Conservation (phyloP, 2,888 invertebrate species). For the Xanthia togata region DNA sequence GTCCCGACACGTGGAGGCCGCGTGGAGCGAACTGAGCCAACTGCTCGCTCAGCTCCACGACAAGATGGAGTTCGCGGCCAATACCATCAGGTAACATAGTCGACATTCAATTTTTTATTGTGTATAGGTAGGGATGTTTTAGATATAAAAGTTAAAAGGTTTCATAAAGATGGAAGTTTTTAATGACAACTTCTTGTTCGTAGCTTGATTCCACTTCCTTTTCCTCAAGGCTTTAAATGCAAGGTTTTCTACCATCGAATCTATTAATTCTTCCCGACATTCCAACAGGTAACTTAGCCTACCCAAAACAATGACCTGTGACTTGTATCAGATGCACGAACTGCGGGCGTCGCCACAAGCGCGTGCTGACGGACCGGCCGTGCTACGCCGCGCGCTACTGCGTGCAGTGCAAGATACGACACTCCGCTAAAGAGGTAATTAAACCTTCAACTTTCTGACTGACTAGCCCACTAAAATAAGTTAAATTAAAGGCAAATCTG, state of each 20-base stretch:
- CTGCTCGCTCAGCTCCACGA: constrained; percentile 96
- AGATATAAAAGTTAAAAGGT: background rate
- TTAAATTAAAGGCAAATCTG: too few relatives aligned
- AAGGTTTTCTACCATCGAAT: background rate
- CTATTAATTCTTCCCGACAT: background rate
- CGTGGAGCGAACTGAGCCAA: constrained; percentile 96
- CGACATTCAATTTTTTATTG: background rate
- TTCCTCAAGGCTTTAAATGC: background rate
- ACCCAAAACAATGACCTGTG: constrained; percentile 3
- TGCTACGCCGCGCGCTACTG: constrained; percentile 98
- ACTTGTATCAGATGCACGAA: constrained; percentile 94
- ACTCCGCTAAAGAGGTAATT: constrained; percentile 95
- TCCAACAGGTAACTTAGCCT: constrained; percentile 5
- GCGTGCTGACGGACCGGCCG: constrained; percentile 95
- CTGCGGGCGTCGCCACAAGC: constrained; percentile 97
- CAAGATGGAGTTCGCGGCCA: constrained; percentile 98
- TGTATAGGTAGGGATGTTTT: background rate
- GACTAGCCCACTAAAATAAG: background rate
- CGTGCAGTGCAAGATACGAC: constrained; percentile 96
- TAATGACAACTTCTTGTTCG: too few relatives aligned
- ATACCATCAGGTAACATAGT: constrained; percentile 92
- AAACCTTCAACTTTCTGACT: background rate
- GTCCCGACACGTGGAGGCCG: constrained; percentile 95
- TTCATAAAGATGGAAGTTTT: background rate
- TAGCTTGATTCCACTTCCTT: background rate